phyloP scores from a whole-genome alignment of 2,113 vertebrate genomes.

The Regulus satrapa region DNA sequence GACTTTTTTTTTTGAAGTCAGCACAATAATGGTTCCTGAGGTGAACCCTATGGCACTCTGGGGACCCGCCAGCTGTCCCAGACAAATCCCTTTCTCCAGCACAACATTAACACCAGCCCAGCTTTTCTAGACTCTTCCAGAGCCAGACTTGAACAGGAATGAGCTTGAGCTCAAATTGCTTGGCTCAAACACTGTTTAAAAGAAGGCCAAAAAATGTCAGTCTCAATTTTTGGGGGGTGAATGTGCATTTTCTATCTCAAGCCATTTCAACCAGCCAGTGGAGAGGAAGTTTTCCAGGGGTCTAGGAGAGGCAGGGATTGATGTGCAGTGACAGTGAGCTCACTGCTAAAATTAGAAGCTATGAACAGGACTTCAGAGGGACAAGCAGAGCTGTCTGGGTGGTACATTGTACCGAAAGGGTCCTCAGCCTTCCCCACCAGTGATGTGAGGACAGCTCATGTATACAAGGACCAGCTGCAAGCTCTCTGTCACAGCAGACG shows the following conservation, averaged over 20 bases:
- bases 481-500: neutral
- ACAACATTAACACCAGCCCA: neutral
- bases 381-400: neutral
- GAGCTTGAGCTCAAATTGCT: neutral
- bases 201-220: rapidly evolving
- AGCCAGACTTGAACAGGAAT: neutral
- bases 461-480: neutral
- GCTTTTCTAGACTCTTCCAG: neutral
- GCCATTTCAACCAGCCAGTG: rapidly evolving
- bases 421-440: neutral
- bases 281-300: neutral
- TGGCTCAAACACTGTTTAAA: neutral
- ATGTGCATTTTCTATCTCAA: neutral
- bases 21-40: neutral
- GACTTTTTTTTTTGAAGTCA: neutral
- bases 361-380: neutral
- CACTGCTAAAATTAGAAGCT: neutral
- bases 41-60: rapidly evolving
- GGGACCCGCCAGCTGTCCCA: neutral
- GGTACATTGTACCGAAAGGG: rapidly evolving
- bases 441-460: rapidly evolving
- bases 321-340: neutral
- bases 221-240: neutral
- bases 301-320: neutral
- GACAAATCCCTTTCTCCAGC: neutral